Percentiles rank a stretch among this genome's conserved stretches.
These are phyloP conservation scores for Percopsis transmontana DNA, from an alignment of 2,113 vertebrate genomes.

Conservation along the genomic window DNA sequence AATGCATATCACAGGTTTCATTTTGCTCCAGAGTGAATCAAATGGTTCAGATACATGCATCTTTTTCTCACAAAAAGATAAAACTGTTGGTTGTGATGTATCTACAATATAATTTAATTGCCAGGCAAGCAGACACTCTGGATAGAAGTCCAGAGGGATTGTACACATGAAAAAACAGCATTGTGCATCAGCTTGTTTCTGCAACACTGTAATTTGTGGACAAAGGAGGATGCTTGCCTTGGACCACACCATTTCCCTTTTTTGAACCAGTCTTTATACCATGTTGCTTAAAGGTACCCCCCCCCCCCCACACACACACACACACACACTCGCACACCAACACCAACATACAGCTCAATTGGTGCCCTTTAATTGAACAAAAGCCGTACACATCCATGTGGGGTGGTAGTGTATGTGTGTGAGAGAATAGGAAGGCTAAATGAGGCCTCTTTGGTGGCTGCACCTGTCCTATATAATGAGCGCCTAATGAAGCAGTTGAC, in stretches of 20 bases:
- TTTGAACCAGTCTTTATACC: slow-evolving; percentile 33
- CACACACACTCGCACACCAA: slow-evolving; percentile 16
- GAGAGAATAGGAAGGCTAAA: slow-evolving; percentile 57
- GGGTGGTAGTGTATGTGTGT: slow-evolving; percentile 51
- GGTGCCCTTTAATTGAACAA: slow-evolving; percentile 72
- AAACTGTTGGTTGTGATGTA: too few relatives aligned
- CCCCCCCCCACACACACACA: slow-evolving; percentile 6
- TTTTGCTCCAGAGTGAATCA: too few relatives aligned
- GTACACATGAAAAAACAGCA: not conserved
- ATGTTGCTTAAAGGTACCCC: slow-evolving; percentile 48
- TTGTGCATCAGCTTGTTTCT: slow-evolving; percentile 43
- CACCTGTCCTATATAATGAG: slow-evolving; percentile 77
- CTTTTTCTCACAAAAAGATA: too few relatives aligned
- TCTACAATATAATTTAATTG: not conserved
- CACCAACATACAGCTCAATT: slow-evolving; percentile 59
- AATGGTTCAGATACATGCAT: too few relatives aligned
- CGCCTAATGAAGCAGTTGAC: slow-evolving; percentile 73
- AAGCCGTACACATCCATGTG: slow-evolving; percentile 70
- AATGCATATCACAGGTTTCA: too few relatives aligned
- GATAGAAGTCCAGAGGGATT: not conserved
- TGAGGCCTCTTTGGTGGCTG: slow-evolving; percentile 66
- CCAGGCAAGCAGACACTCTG: slow-evolving; percentile 1
- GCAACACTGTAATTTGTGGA: slow-evolving; percentile 33
- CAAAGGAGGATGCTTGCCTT: slow-evolving; percentile 49
- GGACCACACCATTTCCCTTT: slow-evolving; percentile 49